phyloP scores from a whole-genome alignment of 2,113 vertebrate species.

The Oophaga pumilio region DNA sequence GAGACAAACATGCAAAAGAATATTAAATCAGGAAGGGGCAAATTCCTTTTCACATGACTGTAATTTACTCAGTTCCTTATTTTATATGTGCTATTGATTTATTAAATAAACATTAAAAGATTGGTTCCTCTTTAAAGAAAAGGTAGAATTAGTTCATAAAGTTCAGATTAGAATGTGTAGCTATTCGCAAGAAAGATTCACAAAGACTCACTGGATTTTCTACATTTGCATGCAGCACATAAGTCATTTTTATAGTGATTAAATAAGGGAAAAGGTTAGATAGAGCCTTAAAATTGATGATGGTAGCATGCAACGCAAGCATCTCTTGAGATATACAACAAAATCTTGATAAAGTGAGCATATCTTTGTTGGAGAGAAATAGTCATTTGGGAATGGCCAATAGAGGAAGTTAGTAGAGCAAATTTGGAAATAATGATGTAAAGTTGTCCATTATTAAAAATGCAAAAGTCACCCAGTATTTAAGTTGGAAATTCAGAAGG shows the following conservation, averaged over 20 bases:
- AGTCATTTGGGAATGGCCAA: conserved; percentile 4
- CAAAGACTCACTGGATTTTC: neutral
- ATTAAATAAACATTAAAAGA: too few relatives aligned
- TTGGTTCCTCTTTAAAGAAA: too few relatives aligned
- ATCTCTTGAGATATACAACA: neutral
- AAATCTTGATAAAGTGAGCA: neutral
- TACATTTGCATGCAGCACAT: neutral
- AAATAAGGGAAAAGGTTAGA: neutral
- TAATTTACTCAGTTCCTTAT: too few relatives aligned
- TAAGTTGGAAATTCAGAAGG: neutral
- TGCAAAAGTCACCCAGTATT: neutral
- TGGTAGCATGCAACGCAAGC: neutral
- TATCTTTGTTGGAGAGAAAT: neutral
- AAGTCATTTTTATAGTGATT: neutral
- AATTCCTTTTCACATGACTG: too few relatives aligned
- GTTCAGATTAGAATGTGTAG: neutral
- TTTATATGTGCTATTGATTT: too few relatives aligned
- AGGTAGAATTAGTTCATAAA: neutral
- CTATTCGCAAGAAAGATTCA: neutral
- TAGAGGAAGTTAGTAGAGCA: neutral
- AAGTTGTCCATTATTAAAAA: neutral
- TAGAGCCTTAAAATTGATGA: neutral
- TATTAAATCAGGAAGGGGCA: too few relatives aligned
- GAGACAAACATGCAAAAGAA: too few relatives aligned
- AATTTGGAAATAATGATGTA: neutral